Base-by-base conservation (phyloP, 2,888 invertebrate genomes). In the Orgyia antiqua region DNA sequence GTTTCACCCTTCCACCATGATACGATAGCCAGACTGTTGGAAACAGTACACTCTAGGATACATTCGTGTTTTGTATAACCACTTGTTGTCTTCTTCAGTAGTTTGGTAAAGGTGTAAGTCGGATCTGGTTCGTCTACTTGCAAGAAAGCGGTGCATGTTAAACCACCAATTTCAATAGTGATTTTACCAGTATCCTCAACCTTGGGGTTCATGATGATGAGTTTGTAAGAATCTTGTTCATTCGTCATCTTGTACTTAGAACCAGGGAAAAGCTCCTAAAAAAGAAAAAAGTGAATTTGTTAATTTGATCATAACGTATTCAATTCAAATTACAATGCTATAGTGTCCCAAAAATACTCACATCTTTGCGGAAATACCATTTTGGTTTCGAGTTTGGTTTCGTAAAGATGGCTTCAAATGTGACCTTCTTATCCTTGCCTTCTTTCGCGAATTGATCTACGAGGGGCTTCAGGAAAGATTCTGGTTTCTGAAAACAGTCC, bases 151-250 rank as follows among this genome's bases (percentile, higher is more conserved):
- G 95, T 93, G 52, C 94, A 94, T 31, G 92, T 91, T 27, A 95
- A 90, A 31, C 97, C 96, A 58, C 95, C 94, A 55, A 98, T 96
- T 87, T 99, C 97, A 58, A 98, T 93, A 0, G 95, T 95, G 68
- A 98, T 98, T 87, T 97, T 97, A 56, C 98, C 99, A 50, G 94
- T 94, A 73, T 99, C 99, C 57, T 99, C 99, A 19, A 95, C 95
- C 83, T 95, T 96, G 0, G 99, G 98, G 59, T 90, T 91, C 70
- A 89, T 89, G 58, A 99, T 96, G 47, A 95, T 93, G 45, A 99
- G 88, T 61, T 93, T 94, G 75, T 99, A 98, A 1, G 92, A 90
- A 64, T 97, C 96, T 59, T 93, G 94, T 70, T 98, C 97, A 63
- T 92, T 94, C 59, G 93, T 94, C 79, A 99, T 95, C 83, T 99